These are phyloP conservation scores for Cardiocondyla obscurior DNA, from an alignment of 1,140 invertebrate species.

Conservation along the genomic window DNA sequence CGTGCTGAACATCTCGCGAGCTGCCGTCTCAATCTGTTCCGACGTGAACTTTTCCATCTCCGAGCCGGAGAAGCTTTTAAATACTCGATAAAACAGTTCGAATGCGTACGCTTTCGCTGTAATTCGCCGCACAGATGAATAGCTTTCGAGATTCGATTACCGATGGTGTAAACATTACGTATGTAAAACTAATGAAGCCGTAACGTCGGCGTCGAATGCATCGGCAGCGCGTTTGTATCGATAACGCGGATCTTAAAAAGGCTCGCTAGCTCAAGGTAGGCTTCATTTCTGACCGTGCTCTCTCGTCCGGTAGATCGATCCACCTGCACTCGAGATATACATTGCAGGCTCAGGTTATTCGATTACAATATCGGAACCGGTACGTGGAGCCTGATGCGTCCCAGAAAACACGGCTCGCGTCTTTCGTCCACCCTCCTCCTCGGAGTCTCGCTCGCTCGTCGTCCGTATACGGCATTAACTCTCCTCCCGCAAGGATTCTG, in stretches of 20 bases:
- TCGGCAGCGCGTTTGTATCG: slow-evolving; percentile 12
- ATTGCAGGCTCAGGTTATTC: slow-evolving; percentile 1
- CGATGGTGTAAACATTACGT: not conserved
- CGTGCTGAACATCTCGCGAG: not conserved
- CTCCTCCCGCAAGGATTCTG: slow-evolving; percentile 2
- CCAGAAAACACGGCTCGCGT: not conserved
- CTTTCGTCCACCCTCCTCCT: not conserved
- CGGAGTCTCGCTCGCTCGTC: not conserved
- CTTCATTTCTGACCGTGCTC: slow-evolving; percentile 70
- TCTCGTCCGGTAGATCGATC: slow-evolving; percentile 43
- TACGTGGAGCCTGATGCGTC: slow-evolving; percentile 34
- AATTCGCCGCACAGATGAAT: not conserved
- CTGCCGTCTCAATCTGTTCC: not conserved
- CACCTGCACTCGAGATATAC: slow-evolving; percentile 56
- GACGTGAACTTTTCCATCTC: too few species aligned
- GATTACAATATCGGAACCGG: slow-evolving; percentile 50
- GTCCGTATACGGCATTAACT: not conserved
- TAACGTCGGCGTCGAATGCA: not conserved
- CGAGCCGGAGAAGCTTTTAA: not conserved
- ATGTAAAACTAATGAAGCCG: not conserved
- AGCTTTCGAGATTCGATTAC: not conserved
- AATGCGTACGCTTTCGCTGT: not conserved
- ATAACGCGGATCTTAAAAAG: slow-evolving; percentile 53
- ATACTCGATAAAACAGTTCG: not conserved
- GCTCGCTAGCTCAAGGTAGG: slow-evolving; percentile 68